Base-by-base conservation (phyloP, 2,113 vertebrate species). In the Chaetodon auriga region DNA sequence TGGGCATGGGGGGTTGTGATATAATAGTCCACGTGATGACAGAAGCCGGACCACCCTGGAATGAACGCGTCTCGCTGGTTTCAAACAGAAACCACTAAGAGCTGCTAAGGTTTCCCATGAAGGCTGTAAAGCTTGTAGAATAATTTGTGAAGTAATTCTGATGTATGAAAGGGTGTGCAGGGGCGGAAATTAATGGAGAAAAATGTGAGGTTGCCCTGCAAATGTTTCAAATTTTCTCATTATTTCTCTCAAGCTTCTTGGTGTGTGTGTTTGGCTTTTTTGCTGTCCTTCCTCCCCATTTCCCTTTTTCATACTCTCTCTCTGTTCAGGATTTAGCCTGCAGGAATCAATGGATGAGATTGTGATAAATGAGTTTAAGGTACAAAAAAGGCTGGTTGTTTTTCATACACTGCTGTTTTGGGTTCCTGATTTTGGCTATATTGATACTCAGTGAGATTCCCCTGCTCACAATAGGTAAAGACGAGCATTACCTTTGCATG, bases 201-300 rank as follows among this genome's bases (percentile, higher is more conserved):
- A 83, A 85, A 90, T 83, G 77, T 61, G 21, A 71, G 68, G 72
- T 78, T 41, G 5, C 46, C 49, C 30, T 1, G 11, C 38, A 80
- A 81, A 82, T 76, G 75, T 86, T 85, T 81, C 13, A 80, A 83
- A 81, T 77, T 46, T 83, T 68, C 49, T 81, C 30, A 78, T 80
- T 82, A 55, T 84, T 81, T 75, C 60, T 80, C 78, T 70, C 35
- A 68, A 68, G 60, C 49, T 71, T 19, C 11, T 63, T 30, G 5
- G 15, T 45, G 13, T 77, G 35, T 65, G 8, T 69, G 36, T 75
- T n/a, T 15, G 30, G 30, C 30, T 18, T 58, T 36, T 74, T 49
- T 78, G n/a, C 70, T 4, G 63, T 21, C 75, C 55, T 60, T 45
- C 7, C 12, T 13, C 35, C 54, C 35, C 19, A 25, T 57, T 23